phyloP scores from a whole-genome alignment of 2,888 invertebrate species.

The Phragmatobia fuliginosa region DNA sequence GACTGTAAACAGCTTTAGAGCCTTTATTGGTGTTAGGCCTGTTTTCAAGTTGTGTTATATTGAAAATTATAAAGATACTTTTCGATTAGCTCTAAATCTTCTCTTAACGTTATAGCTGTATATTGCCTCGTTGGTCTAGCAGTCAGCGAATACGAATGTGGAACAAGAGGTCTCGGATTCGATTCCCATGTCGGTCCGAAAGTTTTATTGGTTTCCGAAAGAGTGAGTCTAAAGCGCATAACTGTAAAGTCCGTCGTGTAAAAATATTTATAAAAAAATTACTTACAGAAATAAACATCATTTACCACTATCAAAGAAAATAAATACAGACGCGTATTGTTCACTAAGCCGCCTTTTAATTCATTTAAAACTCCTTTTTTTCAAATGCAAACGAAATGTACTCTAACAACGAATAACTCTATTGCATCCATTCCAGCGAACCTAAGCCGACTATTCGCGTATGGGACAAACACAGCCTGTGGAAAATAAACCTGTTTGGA shows the following conservation, averaged over 20 bases:
- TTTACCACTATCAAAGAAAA: no score
- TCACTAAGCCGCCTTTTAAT: conserved; percentile 8
- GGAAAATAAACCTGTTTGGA: conserved; percentile 48
- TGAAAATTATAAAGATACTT: conserved; percentile 45
- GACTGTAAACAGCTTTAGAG: conserved; percentile 71
- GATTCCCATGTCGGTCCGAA: no score
- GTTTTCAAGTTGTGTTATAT: conserved; percentile 50
- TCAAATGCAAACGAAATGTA: conserved; percentile 26
- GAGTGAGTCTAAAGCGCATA: no score
- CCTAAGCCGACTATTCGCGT: conserved; percentile 42
- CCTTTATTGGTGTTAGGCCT: conserved; percentile 63
- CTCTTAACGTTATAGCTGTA: neutral
- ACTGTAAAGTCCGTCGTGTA: no score
- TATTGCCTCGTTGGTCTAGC: no score
- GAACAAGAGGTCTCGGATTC: no score
- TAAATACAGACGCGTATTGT: neutral
- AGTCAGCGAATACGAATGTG: no score
- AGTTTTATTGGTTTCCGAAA: no score
- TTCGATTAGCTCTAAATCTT: neutral
- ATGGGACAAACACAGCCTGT: conserved; percentile 35
- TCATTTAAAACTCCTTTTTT: conserved; percentile 19
- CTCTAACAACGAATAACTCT: conserved; percentile 33
- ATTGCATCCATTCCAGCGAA: conserved; percentile 39
- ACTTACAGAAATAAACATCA: no score
- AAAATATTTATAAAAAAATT: no score